Evolutionary conservation across 2,113 vertebrate species (phyloP).

Genomic region (Cyprinodon brontotheroides): DNA sequence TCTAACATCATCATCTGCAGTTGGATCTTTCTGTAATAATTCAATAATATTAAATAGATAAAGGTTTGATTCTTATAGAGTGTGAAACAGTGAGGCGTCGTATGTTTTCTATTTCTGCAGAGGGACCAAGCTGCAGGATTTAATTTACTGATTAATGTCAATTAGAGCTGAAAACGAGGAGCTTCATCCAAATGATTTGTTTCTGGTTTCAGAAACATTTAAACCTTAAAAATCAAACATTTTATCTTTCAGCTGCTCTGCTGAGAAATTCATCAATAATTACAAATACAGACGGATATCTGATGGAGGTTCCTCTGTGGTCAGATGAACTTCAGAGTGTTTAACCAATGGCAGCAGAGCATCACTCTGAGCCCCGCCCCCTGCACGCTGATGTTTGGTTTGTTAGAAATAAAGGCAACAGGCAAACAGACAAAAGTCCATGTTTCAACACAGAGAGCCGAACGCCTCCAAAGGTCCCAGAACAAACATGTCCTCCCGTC

Average conservation of each 20-base stretch:
- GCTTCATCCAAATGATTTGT: no score
- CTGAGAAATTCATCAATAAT: no score
- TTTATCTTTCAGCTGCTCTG: no score
- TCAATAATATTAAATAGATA: background rate
- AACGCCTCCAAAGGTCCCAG: background rate
- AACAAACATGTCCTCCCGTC: background rate
- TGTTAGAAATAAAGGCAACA: background rate
- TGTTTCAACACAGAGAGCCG: background rate
- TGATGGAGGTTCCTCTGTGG: no score
- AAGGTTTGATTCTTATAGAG: background rate
- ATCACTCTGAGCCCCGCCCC: constrained; percentile 25
- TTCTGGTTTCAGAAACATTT: no score
- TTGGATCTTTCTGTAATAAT: background rate
- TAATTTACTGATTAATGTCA: background rate
- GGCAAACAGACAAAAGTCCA: constrained; percentile 51
- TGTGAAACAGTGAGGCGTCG: background rate
- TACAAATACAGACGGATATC: no score
- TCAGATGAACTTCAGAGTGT: background rate
- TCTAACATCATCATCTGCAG: background rate
- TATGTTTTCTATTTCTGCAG: constrained; percentile 18
- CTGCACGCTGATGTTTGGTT: constrained; percentile 26
- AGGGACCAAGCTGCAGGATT: constrained; percentile 31
- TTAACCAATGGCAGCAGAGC: background rate
- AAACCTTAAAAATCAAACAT: no score
- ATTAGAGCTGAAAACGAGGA: no score